A percentile compares a stretch with the other conserved stretches of the same genome.
These are phyloP conservation scores for Distichodus sexfasciatus DNA, from an alignment of 2,797 vertebrate species.

Conservation along the genomic window DNA sequence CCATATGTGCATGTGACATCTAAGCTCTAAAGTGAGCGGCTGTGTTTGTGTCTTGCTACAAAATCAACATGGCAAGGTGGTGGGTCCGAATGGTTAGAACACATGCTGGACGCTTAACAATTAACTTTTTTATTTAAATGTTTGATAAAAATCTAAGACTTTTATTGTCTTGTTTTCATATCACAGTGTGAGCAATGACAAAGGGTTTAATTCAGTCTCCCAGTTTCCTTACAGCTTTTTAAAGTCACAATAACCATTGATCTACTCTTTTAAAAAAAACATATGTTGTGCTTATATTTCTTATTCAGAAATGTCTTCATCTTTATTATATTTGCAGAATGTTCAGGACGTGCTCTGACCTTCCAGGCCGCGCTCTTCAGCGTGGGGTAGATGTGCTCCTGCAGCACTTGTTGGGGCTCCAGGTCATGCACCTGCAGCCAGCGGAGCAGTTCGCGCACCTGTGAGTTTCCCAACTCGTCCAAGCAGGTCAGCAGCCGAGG, in stretches of 20 bases:
- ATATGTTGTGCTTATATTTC: too few relatives aligned
- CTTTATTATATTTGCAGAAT: background rate
- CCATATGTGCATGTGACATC: too few relatives aligned
- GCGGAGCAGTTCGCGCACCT: conserved; percentile 74
- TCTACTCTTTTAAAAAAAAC: too few relatives aligned
- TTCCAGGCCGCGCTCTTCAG: conserved; percentile 70
- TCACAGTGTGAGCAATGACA: too few relatives aligned
- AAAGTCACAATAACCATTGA: too few relatives aligned
- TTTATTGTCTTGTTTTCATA: background rate
- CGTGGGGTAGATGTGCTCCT: conserved; percentile 75
- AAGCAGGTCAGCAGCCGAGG: conserved; percentile 70
- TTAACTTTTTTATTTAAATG: background rate
- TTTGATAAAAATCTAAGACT: background rate
- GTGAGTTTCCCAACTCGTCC: conserved; percentile 74
- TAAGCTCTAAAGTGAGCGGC: too few relatives aligned
- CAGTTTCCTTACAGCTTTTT: too few relatives aligned
- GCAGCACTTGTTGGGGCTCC: conserved; percentile 73
- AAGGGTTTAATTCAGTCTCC: too few relatives aligned
- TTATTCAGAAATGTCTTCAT: too few relatives aligned
- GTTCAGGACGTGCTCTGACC: conserved; percentile 58
- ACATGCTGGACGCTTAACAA: background rate
- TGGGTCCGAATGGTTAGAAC: too few relatives aligned
- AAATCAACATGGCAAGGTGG: too few relatives aligned
- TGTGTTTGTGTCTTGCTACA: too few relatives aligned
- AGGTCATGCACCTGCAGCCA: conserved; percentile 73